Percentiles rank a stretch among this genome's conserved stretches.
phyloP scores from a whole-genome alignment of 1,140 invertebrate species.

The Lepidurus apus region DNA sequence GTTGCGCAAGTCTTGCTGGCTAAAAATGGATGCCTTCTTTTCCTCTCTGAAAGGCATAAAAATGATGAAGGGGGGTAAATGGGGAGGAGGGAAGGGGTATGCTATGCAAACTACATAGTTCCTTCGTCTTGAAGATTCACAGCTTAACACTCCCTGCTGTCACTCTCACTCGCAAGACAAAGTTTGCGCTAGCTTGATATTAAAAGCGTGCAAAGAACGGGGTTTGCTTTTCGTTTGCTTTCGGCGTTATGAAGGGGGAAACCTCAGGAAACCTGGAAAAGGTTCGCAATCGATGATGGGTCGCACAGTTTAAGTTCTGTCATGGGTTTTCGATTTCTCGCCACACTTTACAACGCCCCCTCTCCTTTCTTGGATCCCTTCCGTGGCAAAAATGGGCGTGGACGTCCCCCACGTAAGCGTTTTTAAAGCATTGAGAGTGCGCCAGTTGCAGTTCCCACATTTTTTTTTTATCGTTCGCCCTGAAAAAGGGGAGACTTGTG shows the following conservation, averaged over 20 bases:
- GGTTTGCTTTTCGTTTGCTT: not conserved
- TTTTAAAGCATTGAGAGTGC: not conserved
- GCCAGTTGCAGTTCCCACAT: slow-evolving; percentile 20
- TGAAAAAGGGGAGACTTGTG: not conserved
- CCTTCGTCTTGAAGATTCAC: not conserved
- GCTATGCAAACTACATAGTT: slow-evolving; percentile 8
- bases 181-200: not conserved
- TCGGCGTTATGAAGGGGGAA: not conserved
- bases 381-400: slow-evolving; percentile 17
- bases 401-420: not conserved
- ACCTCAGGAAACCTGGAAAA: not conserved
- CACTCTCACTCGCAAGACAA: slow-evolving; percentile 17
- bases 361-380: not conserved
- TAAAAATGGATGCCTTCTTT: not conserved
- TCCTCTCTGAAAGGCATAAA: not conserved
- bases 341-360: not conserved
- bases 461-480: not conserved
- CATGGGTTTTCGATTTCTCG: slow-evolving; percentile 4
- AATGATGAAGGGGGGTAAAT: not conserved
- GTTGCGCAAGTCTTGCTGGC: not conserved
- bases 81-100: not conserved
- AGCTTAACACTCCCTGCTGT: not conserved
- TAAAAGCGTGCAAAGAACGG: not conserved
- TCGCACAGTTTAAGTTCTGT: slow-evolving; percentile 15
- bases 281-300: not conserved